Evolutionary conservation across 2,113 vertebrate genomes (phyloP).

Genomic region (Phyllostomus discolor): DNA sequence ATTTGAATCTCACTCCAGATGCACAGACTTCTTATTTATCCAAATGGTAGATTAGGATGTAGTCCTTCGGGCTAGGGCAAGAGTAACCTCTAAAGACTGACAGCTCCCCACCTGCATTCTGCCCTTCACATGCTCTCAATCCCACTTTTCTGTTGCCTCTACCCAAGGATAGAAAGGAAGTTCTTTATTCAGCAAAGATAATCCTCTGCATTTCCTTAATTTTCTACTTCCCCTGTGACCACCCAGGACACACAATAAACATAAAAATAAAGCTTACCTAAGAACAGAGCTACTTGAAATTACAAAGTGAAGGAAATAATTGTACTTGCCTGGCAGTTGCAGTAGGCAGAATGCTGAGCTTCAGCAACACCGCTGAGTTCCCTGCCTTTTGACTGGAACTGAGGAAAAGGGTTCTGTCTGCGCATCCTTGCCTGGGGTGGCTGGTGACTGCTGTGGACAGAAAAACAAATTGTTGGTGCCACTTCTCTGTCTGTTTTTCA

Average conservation of each 20-base stretch:
- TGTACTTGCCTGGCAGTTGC: neutral
- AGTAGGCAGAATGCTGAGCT: neutral
- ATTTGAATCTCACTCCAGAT: neutral
- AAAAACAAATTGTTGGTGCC: neutral
- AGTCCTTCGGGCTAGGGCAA: neutral
- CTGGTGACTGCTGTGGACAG: neutral
- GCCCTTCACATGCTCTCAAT: neutral
- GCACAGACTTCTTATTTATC: neutral
- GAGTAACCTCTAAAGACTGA: neutral
- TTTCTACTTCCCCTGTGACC: neutral
- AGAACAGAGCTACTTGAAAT: neutral
- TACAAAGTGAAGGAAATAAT: neutral
- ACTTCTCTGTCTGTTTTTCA: neutral
- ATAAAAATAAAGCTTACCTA: neutral
- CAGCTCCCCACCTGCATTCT: neutral
- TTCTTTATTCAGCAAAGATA: neutral
- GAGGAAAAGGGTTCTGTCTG: neutral
- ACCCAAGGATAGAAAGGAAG: neutral
- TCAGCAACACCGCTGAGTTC: neutral
- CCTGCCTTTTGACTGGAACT: neutral
- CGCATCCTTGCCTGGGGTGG: neutral
- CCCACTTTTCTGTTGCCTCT: neutral
- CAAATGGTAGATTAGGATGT: neutral
- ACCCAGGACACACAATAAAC: neutral
- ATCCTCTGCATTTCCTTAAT: neutral